These are phyloP conservation scores for Lathamus discolor DNA, from an alignment of 2,113 vertebrate species.

Conservation along the genomic window DNA sequence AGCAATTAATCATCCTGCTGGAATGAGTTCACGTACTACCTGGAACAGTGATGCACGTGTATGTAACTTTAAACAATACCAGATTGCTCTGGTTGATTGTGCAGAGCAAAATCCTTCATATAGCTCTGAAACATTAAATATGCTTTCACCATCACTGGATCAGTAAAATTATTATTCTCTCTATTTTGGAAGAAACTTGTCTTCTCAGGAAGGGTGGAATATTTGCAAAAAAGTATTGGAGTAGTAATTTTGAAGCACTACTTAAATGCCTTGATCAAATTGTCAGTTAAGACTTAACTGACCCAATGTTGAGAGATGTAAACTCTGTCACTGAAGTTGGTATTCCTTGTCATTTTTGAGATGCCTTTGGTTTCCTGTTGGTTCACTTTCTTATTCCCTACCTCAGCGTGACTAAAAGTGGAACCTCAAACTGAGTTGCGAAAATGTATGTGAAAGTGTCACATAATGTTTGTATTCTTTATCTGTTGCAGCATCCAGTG, in stretches of 20 bases:
- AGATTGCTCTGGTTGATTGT: neutral
- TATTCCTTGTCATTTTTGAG: neutral
- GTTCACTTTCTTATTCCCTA: neutral
- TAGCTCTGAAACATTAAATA: neutral
- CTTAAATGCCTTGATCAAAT: neutral
- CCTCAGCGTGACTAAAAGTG: neutral
- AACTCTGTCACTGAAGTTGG: neutral
- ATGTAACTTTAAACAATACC: neutral
- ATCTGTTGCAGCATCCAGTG: slow-evolving; percentile 81
- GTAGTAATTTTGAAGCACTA: neutral
- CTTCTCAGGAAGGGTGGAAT: neutral
- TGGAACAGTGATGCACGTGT: fast-evolving
- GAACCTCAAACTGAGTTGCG: neutral
- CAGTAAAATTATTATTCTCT: neutral
- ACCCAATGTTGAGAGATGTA: neutral
- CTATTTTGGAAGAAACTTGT: neutral
- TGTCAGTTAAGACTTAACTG: neutral
- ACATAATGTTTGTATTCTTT: neutral
- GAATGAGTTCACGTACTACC: neutral
- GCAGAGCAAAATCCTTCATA: neutral
- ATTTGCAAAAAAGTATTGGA: neutral
- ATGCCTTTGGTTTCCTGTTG: neutral
- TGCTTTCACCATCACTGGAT: neutral
- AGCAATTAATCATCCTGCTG: neutral
- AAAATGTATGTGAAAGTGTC: neutral